Base-by-base conservation (phyloP, 1,140 invertebrate genomes). In the Medauroidea extradentata region DNA sequence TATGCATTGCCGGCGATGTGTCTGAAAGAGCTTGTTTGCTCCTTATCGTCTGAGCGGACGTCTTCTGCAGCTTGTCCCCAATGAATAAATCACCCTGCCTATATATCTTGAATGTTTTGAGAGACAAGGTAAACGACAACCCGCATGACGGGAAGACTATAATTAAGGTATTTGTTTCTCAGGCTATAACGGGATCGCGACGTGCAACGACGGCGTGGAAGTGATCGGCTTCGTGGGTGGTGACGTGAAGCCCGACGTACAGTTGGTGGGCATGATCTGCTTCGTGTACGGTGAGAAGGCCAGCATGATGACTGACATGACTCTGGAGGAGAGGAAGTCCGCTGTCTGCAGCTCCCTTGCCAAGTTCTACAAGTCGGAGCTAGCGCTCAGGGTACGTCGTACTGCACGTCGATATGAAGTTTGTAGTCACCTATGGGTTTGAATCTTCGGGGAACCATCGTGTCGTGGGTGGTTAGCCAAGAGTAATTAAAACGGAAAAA, bases 241-340 rank as follows among this genome's bases (percentile, higher is more conserved):
- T 13, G 55, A 63, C 34, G 42, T 62, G 19, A 58, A 60, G 38
- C 48, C 61, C 18, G 66, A 67, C 14, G 67, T 70, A 67, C 24
- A 25, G 24, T 60, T 67, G 19, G 49, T 53, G 51, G 71, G 71
- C 19, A 74, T 75, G 3, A 58, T 78, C n/a, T 69, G 72, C 62
- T 65, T 77, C 43, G 65, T 75, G 4, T 78, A 73, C 65, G 76
- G 77, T 68, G 69, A 69, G n/a, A 75, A 71, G 4, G 69, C 74
- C 19, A 16, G 62, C 27, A 62, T 61, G 43, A 56, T 42, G 27
- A n/a, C 27, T 16, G n/a, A 60, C 11, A 38, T 59, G 43, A 58
- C 21, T 11, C 8, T 63, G 25, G 42, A 60, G 38, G 49, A 24
- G 21, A 41, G 49, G 62, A 63, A 42, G 24, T 39, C 29, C 21